Conservation (phyloP, 2,797 vertebrate species). For the Alfaro cultratus region DNA sequence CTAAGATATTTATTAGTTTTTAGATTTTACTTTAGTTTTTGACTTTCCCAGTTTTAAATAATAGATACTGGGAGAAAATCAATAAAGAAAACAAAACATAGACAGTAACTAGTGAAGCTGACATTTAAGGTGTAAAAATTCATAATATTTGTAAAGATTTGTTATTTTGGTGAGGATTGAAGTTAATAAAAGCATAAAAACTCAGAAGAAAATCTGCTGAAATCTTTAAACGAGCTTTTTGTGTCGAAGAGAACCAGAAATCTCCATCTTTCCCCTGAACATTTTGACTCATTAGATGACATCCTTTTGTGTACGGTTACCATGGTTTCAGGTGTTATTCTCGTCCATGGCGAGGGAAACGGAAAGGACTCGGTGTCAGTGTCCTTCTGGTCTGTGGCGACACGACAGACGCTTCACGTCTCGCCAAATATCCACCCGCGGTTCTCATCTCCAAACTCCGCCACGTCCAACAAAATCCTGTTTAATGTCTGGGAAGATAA, state of each 20-base stretch:
- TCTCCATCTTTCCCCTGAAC: neutral
- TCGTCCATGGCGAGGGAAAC: neutral
- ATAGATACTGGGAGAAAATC: neutral
- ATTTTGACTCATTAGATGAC: neutral
- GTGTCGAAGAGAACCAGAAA: neutral
- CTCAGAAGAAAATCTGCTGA: neutral
- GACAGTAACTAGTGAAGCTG: neutral
- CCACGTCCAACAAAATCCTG: neutral
- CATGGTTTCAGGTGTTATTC: slow-evolving; percentile 19
- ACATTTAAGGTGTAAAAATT: neutral
- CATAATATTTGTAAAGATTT: neutral
- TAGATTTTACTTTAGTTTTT: neutral
- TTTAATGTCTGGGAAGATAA: neutral
- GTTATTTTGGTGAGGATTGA: neutral
- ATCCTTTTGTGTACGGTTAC: slow-evolving; percentile 23
- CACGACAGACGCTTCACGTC: slow-evolving; percentile 10
- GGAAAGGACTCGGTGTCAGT: neutral
- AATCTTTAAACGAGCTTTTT: neutral
- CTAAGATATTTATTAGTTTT: neutral
- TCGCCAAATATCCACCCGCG: neutral
- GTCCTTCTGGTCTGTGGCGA: slow-evolving; percentile 16
- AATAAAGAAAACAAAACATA: neutral
- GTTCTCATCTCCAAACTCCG: neutral
- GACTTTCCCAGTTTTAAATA: neutral
- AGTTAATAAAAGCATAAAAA: neutral